Conservation (phyloP, 1,140 invertebrate species). For the Bombus haemorrhoidalis region DNA sequence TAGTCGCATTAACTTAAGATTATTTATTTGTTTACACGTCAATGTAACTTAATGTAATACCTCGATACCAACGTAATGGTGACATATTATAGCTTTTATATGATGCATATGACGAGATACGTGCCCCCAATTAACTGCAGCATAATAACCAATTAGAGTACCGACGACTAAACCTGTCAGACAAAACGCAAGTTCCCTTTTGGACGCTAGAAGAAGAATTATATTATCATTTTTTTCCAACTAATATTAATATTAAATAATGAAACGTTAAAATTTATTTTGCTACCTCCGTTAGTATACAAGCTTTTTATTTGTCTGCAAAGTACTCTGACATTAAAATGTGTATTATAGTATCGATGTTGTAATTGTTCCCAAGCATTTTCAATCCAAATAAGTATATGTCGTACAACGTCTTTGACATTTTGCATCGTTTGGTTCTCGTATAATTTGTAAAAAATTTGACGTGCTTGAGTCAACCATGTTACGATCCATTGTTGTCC, state of each 20-base stretch:
- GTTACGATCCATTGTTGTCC: constrained; percentile 75
- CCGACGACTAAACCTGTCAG: constrained; percentile 82
- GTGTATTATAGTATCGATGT: constrained; percentile 69
- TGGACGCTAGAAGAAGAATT: constrained; percentile 71
- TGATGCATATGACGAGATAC: constrained; percentile 75
- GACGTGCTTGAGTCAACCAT: constrained; percentile 72
- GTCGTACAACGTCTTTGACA: constrained; percentile 71
- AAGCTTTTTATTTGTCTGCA: constrained; percentile 71
- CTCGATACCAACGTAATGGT: constrained; percentile 83
- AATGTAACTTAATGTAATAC: constrained; percentile 70
- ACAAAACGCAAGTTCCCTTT: constrained; percentile 82
- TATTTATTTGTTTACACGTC: background rate
- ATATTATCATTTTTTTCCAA: background rate
- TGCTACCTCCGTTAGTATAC: constrained; percentile 68
- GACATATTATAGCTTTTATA: constrained; percentile 84
- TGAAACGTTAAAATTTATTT: constrained; percentile 53
- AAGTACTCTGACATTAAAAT: constrained; percentile 73
- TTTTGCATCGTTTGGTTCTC: constrained; percentile 75
- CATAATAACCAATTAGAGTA: constrained; percentile 80
- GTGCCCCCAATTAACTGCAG: constrained; percentile 77
- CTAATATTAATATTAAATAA: constrained; percentile 25
- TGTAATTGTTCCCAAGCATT: constrained; percentile 71
- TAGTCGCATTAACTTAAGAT: background rate
- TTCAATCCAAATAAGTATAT: constrained; percentile 72
- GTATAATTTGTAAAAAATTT: constrained; percentile 73